Evolutionary conservation across 2,888 invertebrate species (phyloP).

Genomic region (Stenolophus ochropezus): DNA sequence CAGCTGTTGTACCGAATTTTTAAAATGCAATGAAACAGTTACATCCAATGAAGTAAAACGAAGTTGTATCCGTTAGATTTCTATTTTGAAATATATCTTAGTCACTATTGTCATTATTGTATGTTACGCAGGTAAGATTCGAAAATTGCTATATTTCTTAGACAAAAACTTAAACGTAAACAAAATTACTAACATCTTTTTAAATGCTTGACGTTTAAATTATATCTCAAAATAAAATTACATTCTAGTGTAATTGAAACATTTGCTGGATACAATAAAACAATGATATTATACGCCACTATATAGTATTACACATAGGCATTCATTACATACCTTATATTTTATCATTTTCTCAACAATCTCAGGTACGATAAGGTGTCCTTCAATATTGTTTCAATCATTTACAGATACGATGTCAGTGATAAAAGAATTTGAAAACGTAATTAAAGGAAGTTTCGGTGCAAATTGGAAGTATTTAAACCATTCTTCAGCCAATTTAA

Average conservation of each 20-base stretch:
- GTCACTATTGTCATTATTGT: background rate
- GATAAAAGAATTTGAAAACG: conserved; percentile 32
- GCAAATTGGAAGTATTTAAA: conserved; percentile 41
- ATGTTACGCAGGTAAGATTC: background rate
- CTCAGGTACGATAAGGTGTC: background rate
- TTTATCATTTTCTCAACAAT: background rate
- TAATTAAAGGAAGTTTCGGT: conserved; percentile 11
- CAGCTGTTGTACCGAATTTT: background rate
- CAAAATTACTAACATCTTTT: background rate
- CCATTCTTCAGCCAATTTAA: conserved; percentile 46
- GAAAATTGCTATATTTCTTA: background rate
- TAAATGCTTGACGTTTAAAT: background rate
- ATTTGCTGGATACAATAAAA: background rate
- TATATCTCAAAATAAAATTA: background rate
- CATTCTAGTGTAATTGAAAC: background rate
- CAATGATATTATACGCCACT: background rate
- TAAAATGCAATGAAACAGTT: background rate
- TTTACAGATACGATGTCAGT: conserved; percentile 1
- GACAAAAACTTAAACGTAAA: background rate
- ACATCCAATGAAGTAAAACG: conserved; percentile 16
- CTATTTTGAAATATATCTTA: background rate
- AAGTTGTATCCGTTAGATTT: conserved; percentile 8
- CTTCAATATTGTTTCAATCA: background rate
- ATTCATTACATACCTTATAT: background rate
- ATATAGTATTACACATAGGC: background rate